Evolutionary conservation across 2,113 vertebrate genomes (phyloP), one percentile per base, ranked within the genome.

Genomic region (Athene noctua): DNA sequence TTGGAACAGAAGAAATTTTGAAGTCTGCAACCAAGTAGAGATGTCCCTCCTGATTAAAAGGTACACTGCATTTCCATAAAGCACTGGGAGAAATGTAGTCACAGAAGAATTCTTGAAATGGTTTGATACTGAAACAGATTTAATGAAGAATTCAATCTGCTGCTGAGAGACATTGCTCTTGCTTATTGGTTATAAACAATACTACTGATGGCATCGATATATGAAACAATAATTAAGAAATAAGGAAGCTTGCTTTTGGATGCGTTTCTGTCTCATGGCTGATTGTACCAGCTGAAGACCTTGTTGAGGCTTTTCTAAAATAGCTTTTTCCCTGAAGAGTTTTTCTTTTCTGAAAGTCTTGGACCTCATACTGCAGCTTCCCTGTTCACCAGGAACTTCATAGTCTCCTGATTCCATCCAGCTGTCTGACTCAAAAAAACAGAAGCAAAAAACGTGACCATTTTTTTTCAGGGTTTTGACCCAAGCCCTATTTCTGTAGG

Each of bases 1-100:
- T 97, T 86, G 89, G 73, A 93, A 78, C 68, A 70, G 85, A 94
- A 94, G 88, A 87, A 55, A 70, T 74, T 88, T 84, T 92, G 47
- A 92, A 96, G 66, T 78, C 88, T 85, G 66, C 47, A 89, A 57
- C 63, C n/a, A 51, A 89, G 75, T 46, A 88, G 95, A 95, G 88
- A 93, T 75, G 80, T 88, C 71, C 38, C 77, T 74, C n/a, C 61
- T 29, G 68, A 90, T 92, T 77, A 44, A 67, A 95, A 95, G 66
- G 54, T 74, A 58, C 5, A 63, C 32, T 46, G 11, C 23, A 73
- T 81, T 78, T 70, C 79, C 74, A 36, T n/a, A 84, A 86, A 11
- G 16, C 36, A 59, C 26, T 62, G 91, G 13, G n/a, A 86, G 90
- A 94, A 90, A 85, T 0, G 6, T 72, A 66, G 51, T 20, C 67